Conservation (phyloP, 2,797 vertebrate species). For the Oreonectes daqikongensis region DNA sequence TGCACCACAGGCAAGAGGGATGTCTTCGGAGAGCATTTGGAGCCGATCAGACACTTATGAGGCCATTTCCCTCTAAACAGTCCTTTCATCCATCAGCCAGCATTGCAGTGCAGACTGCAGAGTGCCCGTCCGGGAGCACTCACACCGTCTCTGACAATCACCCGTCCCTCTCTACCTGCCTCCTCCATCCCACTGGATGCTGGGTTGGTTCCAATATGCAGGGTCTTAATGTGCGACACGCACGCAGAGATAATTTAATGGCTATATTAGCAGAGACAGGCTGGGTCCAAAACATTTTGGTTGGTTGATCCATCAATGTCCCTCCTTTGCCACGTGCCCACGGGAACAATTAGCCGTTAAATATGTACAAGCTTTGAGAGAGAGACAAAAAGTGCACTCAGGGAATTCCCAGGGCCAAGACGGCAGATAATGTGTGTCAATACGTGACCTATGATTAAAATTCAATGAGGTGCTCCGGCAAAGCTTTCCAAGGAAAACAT, state of each 20-base stretch:
- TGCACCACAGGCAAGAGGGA: conserved; percentile 2
- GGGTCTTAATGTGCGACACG: conserved; percentile 46
- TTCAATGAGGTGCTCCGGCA: conserved; percentile 22
- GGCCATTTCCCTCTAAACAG: conserved; percentile 28
- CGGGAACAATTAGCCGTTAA: conserved; percentile 56
- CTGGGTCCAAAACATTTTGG: conserved; percentile 55
- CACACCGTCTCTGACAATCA: conserved; percentile 20
- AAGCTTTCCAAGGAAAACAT: conserved; percentile 26
- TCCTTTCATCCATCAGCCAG: conserved; percentile 38
- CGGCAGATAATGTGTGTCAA: conserved; percentile 47
- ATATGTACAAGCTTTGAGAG: conserved; percentile 50
- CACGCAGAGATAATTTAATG: conserved; percentile 54
- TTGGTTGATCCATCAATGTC: conserved; percentile 57
- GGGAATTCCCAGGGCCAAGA: conserved; percentile 46
- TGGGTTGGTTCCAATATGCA: conserved; percentile 49
- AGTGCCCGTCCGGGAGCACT: conserved; percentile 22
- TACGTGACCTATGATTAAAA: conserved; percentile 46
- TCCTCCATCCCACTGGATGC: conserved; percentile 1
- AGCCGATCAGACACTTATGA: conserved; percentile 34
- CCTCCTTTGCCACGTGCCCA: conserved; percentile 22
- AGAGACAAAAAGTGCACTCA: conserved; percentile 19
- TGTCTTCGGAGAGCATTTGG: conserved; percentile 24
- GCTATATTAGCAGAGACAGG: conserved; percentile 55
- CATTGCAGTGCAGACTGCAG: conserved; percentile 37
- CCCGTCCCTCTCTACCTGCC: conserved; percentile 9